Percentiles rank a stretch among this genome's conserved stretches.
phyloP scores from a whole-genome alignment of 1,140 invertebrate species.

The Pectinophora gossypiella region DNA sequence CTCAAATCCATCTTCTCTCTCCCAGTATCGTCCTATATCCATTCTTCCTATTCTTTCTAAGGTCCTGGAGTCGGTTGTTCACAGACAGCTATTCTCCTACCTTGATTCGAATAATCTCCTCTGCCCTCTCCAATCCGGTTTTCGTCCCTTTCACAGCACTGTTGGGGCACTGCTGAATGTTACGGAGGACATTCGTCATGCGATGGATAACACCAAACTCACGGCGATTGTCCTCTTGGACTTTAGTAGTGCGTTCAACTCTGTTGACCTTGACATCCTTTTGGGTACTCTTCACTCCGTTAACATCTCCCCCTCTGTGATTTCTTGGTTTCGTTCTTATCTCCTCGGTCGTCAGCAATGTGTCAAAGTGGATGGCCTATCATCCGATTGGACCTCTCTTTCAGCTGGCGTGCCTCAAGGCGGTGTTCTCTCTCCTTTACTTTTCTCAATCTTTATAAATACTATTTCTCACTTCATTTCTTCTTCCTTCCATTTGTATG shows the following conservation, averaged over 20 bases:
- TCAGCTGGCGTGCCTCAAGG: neutral
- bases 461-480: neutral
- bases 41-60: slow-evolving; percentile 2
- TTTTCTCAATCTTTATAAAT: slow-evolving; percentile 1
- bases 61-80: neutral
- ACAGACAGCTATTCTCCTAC: neutral
- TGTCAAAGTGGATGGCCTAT: neutral
- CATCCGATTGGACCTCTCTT: neutral
- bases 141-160: neutral
- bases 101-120: neutral
- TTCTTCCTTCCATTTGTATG: neutral
- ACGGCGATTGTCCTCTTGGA: neutral
- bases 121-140: neutral
- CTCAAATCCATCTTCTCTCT: neutral
- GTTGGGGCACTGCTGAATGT: neutral
- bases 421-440: neutral
- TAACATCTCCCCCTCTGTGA: neutral
- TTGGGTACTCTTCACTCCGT: neutral
- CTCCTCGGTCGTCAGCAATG: neutral
- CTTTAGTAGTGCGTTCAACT: slow-evolving; percentile 3
- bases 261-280: slow-evolving; percentile 1
- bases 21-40: slow-evolving; percentile 1
- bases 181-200: slow-evolving; percentile 2
- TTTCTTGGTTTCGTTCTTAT: neutral
- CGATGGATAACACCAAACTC: neutral